phyloP scores from a whole-genome alignment of 2,113 vertebrate species.

The Lampris incognitus region DNA sequence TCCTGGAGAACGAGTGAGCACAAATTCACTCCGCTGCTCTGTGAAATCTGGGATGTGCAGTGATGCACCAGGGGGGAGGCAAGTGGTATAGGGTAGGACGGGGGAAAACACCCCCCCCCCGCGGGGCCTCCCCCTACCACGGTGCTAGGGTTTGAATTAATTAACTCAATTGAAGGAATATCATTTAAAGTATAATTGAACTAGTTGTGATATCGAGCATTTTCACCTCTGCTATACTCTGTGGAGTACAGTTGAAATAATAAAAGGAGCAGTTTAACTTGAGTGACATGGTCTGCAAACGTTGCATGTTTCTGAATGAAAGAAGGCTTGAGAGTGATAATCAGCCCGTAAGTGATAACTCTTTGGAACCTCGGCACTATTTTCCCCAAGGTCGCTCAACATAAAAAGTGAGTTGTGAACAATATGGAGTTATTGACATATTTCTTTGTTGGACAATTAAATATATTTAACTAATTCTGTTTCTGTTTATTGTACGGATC shows the following conservation, averaged over 20 bases:
- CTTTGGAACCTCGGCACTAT: not conserved
- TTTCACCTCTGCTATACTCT: too few species aligned
- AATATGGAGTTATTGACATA: not conserved
- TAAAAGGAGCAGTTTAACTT: constrained; percentile 35
- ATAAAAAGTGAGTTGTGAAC: not conserved
- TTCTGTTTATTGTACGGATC: constrained; percentile 24
- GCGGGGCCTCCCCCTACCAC: too few species aligned
- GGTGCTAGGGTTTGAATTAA: too few species aligned
- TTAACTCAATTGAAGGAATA: too few species aligned
- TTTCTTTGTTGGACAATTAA: constrained; percentile 1
- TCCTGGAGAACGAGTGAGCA: constrained; percentile 95
- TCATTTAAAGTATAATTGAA: too few species aligned
- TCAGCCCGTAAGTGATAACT: not conserved
- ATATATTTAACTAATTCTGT: constrained; percentile 2
- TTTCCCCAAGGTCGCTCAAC: constrained; percentile 13
- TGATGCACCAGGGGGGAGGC: constrained; percentile 60
- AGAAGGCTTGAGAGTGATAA: not conserved
- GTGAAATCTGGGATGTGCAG: constrained; percentile 99
- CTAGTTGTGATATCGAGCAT: too few species aligned
- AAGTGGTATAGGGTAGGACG: not conserved
- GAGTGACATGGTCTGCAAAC: constrained; percentile 2
- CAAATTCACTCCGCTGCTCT: constrained; percentile 97
- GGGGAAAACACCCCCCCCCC: not conserved
- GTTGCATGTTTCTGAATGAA: constrained; percentile 27
- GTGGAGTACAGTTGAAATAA: not conserved